A percentile compares a stretch with the other conserved stretches of the same genome.
phyloP scores from a whole-genome alignment of 2,888 invertebrate species.

The Lepidochrysops patricia region DNA sequence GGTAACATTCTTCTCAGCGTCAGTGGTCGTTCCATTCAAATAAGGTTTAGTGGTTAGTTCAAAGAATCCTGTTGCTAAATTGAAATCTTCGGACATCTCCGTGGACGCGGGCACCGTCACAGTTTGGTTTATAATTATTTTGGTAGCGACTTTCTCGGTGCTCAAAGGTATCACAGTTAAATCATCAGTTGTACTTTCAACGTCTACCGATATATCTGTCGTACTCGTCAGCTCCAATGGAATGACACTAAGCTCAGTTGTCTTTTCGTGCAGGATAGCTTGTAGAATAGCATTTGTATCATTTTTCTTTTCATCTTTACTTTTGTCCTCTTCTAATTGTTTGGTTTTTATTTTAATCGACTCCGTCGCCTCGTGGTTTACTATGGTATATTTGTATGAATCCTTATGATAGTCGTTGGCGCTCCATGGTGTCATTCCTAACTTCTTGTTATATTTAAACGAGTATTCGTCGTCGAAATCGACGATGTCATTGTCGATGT shows the following conservation, averaged over 20 bases:
- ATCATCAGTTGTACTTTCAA: conserved; percentile 56
- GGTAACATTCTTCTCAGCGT: conserved; percentile 18
- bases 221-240: conserved; percentile 61
- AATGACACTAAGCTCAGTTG: conserved; percentile 50
- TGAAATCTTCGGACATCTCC: conserved; percentile 32
- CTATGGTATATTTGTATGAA: conserved; percentile 49
- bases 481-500: conserved; percentile 56
- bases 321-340: conserved; percentile 21
- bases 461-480: conserved; percentile 60
- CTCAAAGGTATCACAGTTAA: conserved; percentile 57
- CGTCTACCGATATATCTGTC: conserved; percentile 43
- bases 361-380: conserved; percentile 33
- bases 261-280: conserved; percentile 24
- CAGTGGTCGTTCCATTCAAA: conserved; percentile 20
- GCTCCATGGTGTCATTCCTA: conserved; percentile 45
- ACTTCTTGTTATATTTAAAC: conserved; percentile 50
- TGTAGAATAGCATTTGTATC: background rate
- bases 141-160: conserved; percentile 35
- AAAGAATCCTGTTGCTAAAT: conserved; percentile 28
- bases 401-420: conserved; percentile 45
- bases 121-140: conserved; percentile 42
- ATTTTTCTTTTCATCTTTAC: conserved; percentile 20
- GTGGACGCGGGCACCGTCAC: conserved; percentile 46
- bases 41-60: conserved; percentile 27
- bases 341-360: conserved; percentile 23